These are phyloP conservation scores for Drosophila sucinea DNA, from an alignment of 1,140 invertebrate genomes.

Conservation along the genomic window DNA sequence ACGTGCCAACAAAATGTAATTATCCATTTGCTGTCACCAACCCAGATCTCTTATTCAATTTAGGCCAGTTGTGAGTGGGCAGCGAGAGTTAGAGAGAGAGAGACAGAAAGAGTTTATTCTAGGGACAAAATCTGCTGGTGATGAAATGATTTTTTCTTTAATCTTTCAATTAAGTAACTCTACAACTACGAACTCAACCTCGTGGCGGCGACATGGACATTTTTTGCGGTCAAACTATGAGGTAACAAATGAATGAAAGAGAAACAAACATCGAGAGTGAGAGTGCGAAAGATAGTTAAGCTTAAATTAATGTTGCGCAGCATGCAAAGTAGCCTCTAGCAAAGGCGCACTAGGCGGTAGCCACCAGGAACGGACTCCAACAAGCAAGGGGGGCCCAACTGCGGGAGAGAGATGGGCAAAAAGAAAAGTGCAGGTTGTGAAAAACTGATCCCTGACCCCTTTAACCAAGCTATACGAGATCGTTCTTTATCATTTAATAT, in stretches of 20 bases:
- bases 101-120: constrained; percentile 17
- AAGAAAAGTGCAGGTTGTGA: too few relatives aligned
- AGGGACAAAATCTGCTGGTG: neutral
- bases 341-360: neutral
- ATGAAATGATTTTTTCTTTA: constrained; percentile 39
- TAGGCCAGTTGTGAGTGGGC: constrained; percentile 22
- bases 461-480: too few relatives aligned
- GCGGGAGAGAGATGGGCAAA: too few relatives aligned
- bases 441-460: too few relatives aligned
- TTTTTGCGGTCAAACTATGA: constrained; percentile 66
- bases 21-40: constrained; percentile 1
- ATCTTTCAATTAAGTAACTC: constrained; percentile 65
- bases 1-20: constrained; percentile 24
- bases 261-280: constrained; percentile 16
- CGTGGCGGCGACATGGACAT: constrained; percentile 15
- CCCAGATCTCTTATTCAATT: constrained; percentile 11
- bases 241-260: constrained; percentile 56
- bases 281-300: constrained; percentile 46
- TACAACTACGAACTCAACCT: constrained; percentile 28
- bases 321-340: constrained; percentile 64
- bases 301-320: constrained; percentile 35
- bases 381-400: neutral
- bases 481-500: too few relatives aligned
- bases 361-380: neutral
- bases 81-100: neutral